Evolutionary conservation across 2,113 vertebrate species (phyloP), one percentile per base, ranked within the genome.

Genomic region (Junco hyemalis): DNA sequence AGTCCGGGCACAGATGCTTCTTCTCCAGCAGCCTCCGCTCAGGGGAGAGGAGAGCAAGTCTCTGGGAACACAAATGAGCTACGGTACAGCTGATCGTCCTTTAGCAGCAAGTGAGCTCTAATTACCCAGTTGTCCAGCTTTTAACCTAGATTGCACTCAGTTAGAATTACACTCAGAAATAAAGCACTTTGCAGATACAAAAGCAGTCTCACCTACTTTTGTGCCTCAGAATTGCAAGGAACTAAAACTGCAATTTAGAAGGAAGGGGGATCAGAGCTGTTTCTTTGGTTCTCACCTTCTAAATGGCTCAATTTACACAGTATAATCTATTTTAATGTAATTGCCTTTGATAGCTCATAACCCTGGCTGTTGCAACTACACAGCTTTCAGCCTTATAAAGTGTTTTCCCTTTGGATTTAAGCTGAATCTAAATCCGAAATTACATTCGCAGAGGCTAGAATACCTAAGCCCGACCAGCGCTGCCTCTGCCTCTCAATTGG

Each of bases 1-100:
- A 98, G 98, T 99, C 98, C 96, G 97, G 98, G 98, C 97, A 98
- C 98, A 98, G 98, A 98, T 98, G 98, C 98, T 99, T 98, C 98
- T 98, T 98, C 98, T 99, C 98, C 98, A 98, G 98, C 98, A 98
- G 98, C 98, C 98, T 97, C 96, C 94, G 80, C 96, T 97, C 93
- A 95, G 86, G 87, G 95, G 95, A 97, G 97, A 95, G 83, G 93
- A 95, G 96, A 97, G 63, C 96, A 97, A 96, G 97, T 93, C 93
- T 97, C 97, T 51, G 95, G 97, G 96, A 96, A 79, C 95, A 95
- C 90, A 94, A 94, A 96, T 88, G 96, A 97, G 97, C 97, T 97
- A 78, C 51, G 81, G 97, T 79, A 91, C 97, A 97, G 97, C 97
- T 90, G 97, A 97, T 96, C 96, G 97, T 98, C 97, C 97, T 98